A percentile compares a stretch with the other conserved stretches of the same genome.
Evolutionary conservation across 2,797 vertebrate genomes (phyloP).

Genomic region (Amblyraja radiata): DNA sequence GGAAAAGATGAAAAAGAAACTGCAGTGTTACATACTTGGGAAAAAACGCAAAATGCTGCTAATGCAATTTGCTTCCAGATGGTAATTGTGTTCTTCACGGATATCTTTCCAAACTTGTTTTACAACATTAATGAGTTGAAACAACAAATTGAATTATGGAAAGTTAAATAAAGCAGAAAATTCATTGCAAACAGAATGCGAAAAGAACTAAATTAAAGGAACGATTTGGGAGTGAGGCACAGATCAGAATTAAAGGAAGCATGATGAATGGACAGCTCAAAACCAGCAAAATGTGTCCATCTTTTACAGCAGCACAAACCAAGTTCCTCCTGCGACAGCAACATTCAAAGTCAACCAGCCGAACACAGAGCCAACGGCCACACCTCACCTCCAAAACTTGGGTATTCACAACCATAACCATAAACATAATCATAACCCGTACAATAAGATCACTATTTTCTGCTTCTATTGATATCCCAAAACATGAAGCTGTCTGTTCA

Average conservation of each 20-base stretch:
- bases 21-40: not conserved
- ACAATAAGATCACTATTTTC: not conserved
- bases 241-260: not conserved
- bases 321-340: too few species aligned
- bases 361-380: too few species aligned
- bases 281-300: too few species aligned
- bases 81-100: not conserved
- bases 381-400: too few species aligned
- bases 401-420: too few species aligned
- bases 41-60: not conserved
- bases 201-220: not conserved
- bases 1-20: not conserved
- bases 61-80: not conserved
- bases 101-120: not conserved
- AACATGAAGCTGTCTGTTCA: not conserved
- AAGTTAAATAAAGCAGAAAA: not conserved
- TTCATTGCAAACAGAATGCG: not conserved
- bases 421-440: too few species aligned
- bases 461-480: not conserved
- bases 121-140: not conserved
- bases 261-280: too few species aligned
- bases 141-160: not conserved
- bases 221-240: not conserved
- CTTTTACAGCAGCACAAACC: too few species aligned
- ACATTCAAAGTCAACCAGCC: too few species aligned